Evolutionary conservation across 2,113 vertebrate genomes (phyloP).

Genomic region (Hippocampus mohnikei): DNA sequence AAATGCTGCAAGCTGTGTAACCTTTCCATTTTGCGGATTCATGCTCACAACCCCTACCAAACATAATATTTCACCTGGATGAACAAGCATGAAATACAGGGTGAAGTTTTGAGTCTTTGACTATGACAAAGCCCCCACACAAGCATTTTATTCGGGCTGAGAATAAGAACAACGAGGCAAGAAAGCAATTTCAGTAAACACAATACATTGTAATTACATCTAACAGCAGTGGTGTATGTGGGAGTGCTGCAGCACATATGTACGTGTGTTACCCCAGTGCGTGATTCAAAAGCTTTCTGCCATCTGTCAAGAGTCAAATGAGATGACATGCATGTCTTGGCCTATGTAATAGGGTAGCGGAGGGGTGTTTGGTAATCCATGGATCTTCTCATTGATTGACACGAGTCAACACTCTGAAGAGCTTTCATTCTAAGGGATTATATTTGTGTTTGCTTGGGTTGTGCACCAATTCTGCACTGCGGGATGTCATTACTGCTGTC

Average conservation of each 20-base stretch:
- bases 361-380: background rate
- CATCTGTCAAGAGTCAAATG: constrained; percentile 2
- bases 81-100: background rate
- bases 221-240: background rate
- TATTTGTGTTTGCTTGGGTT: background rate
- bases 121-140: background rate
- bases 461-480: background rate
- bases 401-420: background rate
- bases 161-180: background rate
- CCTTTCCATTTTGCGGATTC: no score
- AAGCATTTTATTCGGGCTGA: background rate
- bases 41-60: background rate
- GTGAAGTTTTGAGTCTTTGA: background rate
- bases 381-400: background rate
- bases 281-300: background rate
- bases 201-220: background rate
- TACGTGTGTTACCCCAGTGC: background rate
- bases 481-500: background rate
- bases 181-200: background rate
- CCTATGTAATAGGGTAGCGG: background rate
- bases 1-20: no score
- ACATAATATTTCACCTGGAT: background rate
- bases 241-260: background rate
- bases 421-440: background rate
- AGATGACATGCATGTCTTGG: background rate